Evolutionary conservation across 2,113 vertebrate species (phyloP), one percentile per base, ranked within the genome.

Genomic region (Hystrix brachyura): DNA sequence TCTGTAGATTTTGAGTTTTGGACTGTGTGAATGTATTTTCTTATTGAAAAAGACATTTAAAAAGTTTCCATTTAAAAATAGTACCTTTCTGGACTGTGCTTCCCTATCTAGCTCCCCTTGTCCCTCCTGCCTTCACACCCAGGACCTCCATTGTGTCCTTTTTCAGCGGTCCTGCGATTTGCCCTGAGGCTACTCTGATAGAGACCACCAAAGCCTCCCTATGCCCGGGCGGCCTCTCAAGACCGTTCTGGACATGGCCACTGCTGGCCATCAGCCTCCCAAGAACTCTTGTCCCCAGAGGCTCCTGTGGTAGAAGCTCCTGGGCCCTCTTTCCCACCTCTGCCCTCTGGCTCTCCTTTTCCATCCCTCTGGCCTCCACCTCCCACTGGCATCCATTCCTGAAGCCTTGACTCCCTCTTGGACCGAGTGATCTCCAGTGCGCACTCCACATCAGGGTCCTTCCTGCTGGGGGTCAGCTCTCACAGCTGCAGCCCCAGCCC

Each of bases 1-100:
- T 82, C 19, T 1, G 32, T 78, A 27, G 64, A 81, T 48, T 95
- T 94, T 89, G 74, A 90, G 81, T 93, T 92, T 93, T 65, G 48
- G 60, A 87, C 23, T 34, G 5, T 27, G 3, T 17, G 34, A 64
- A 7, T 84, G 43, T 25, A 64, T 92, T 86, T 94, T 80, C 32
- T 60, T 46, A 79, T 78, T 90, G 2, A 59, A 92, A 51, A 78
- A 59, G 71, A 38, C 29, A 80, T 64, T 78, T 79, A 25, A 92
- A 90, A 89, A 81, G 21, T 80, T 87, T 90, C 53, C 69, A 27
- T 59, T 65, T 60, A 67, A 32, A 80, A 80, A 34, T 19, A 80
- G 14, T 59, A 38, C 71, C 18, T 92, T 78, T 29, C 74, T 43
- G 87, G 93, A n/a, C 57, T 38, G 32, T 43, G 12, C 12, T 8